Percentiles rank a stretch among this genome's conserved stretches.
phyloP scores from a whole-genome alignment of 1,140 invertebrate species.

The Euschistus heros region DNA sequence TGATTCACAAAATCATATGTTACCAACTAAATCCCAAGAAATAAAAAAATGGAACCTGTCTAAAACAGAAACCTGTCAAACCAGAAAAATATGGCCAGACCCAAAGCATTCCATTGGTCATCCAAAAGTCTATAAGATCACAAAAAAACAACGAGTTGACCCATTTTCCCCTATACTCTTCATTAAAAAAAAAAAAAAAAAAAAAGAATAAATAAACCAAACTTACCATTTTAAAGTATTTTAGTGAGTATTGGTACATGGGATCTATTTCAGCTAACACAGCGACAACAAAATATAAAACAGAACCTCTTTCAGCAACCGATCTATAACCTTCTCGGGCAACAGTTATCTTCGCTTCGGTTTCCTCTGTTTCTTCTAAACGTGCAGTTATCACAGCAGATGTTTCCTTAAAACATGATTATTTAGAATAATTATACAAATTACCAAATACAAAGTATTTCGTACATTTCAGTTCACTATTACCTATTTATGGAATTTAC shows the following conservation, averaged over 20 bases:
- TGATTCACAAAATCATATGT: too few species aligned
- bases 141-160: too few species aligned
- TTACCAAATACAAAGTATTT: background rate
- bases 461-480: too few species aligned
- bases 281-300: slow-evolving; percentile 83
- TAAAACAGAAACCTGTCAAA: too few species aligned
- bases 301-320: slow-evolving; percentile 74
- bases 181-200: background rate
- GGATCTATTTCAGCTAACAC: slow-evolving; percentile 80
- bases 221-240: slow-evolving; percentile 68
- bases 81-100: too few species aligned
- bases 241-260: slow-evolving; percentile 91
- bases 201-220: background rate
- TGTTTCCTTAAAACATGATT: slow-evolving; percentile 48
- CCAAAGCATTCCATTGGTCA: too few species aligned
- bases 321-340: slow-evolving; percentile 74
- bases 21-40: too few species aligned
- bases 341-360: slow-evolving; percentile 65
- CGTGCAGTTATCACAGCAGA: slow-evolving; percentile 70
- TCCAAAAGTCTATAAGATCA: too few species aligned
- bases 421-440: background rate
- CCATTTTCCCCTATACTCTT: too few species aligned
- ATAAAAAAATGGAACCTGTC: too few species aligned
- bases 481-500: too few species aligned
- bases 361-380: slow-evolving; percentile 66